Conservation (phyloP, 2,113 vertebrate genomes). For the Coracopsis vasa region DNA sequence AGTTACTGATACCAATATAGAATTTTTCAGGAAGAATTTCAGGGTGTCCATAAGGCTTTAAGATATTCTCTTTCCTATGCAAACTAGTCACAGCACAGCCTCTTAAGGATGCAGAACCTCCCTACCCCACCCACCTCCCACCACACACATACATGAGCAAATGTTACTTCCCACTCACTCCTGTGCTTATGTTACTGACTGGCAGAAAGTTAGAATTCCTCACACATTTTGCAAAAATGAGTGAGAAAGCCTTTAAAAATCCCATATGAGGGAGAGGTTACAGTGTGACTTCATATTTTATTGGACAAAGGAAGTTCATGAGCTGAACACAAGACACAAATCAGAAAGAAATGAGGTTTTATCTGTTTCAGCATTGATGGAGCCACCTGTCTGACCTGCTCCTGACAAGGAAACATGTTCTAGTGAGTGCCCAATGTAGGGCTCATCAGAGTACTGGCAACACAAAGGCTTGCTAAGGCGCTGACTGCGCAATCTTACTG, state of each 20-base stretch:
- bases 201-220: background rate
- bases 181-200: background rate
- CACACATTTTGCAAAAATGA: background rate
- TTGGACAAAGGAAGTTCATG: background rate
- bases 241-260: background rate
- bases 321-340: background rate
- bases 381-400: background rate
- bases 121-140: rapidly evolving
- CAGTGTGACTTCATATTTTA: background rate
- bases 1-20: background rate
- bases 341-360: background rate
- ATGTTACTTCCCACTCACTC: background rate
- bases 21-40: background rate
- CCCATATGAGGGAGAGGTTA: background rate
- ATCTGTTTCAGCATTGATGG: background rate
- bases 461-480: background rate
- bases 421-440: background rate
- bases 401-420: background rate
- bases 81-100: background rate
- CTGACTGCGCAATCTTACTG: background rate
- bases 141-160: too few relatives aligned
- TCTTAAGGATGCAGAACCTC: background rate
- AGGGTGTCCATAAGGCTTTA: background rate
- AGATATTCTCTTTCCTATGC: background rate
- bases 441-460: background rate